These are phyloP conservation scores for Drosophila parabipectinata DNA, from an alignment of 1,140 invertebrate species.

Conservation along the genomic window DNA sequence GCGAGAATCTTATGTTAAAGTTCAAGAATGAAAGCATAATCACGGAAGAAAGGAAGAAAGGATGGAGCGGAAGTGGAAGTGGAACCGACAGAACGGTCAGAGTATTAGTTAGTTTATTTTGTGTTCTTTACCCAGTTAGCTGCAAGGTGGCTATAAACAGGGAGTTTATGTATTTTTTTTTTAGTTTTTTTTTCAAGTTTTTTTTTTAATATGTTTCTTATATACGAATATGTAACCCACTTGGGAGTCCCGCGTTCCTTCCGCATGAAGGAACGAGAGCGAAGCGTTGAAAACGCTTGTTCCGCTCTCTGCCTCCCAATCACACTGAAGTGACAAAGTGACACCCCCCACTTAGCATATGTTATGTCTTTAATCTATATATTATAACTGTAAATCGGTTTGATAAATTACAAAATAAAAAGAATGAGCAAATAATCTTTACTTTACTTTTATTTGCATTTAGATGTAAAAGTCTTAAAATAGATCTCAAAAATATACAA, in stretches of 20 bases:
- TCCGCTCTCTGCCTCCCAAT: not conserved
- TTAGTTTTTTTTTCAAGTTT: not conserved
- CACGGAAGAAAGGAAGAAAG: too few relatives aligned
- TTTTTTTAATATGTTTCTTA: not conserved
- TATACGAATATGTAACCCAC: too few relatives aligned
- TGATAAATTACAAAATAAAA: not conserved
- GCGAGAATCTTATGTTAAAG: not conserved
- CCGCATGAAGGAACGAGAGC: not conserved
- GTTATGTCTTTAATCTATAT: not conserved
- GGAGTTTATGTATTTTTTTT: not conserved
- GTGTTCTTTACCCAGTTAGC: conserved; percentile 1
- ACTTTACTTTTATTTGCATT: conserved; percentile 15
- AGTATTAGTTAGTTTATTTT: not conserved
- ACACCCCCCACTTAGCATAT: not conserved
- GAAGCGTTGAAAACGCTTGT: too few relatives aligned
- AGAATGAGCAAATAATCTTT: not conserved
- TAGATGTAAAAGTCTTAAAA: conserved; percentile 29
- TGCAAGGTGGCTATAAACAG: not conserved
- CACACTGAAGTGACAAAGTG: too few relatives aligned
- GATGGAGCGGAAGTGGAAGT: not conserved
- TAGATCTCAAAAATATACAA: conserved; percentile 41
- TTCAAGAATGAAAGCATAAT: too few relatives aligned
- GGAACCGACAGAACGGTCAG: not conserved
- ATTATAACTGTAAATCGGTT: not conserved
- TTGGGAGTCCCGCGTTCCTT: too few relatives aligned